Conservation (phyloP, 2,113 vertebrate genomes). For the Leptodactylus fuscus region DNA sequence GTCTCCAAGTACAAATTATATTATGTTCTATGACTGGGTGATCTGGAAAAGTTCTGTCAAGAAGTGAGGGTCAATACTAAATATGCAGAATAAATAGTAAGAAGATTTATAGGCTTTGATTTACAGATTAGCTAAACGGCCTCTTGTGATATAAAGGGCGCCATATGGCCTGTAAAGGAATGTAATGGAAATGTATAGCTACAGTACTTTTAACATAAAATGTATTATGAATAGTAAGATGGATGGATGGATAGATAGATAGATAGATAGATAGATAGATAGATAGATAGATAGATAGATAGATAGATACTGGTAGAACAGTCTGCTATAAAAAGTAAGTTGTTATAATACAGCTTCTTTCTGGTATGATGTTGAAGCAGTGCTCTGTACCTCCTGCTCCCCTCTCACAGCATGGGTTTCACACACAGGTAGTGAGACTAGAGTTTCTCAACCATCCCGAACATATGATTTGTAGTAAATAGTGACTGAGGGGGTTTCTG, state of each 20-base stretch:
- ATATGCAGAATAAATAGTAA: neutral
- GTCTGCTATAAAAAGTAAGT: no score
- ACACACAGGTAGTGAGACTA: no score
- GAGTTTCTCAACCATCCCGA: no score
- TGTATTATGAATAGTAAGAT: no score
- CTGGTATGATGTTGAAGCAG: no score
- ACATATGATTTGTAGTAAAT: no score
- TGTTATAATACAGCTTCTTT: no score
- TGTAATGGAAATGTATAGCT: neutral
- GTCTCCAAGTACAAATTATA: slow-evolving; percentile 79
- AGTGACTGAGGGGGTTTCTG: no score
- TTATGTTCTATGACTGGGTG: slow-evolving; percentile 77
- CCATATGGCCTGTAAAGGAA: neutral
- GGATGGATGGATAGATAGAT: no score
- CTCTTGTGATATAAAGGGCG: neutral
- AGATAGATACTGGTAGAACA: neutral
- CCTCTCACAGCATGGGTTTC: no score
- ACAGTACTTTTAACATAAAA: no score
- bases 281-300: neutral
- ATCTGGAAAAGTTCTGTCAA: slow-evolving; percentile 64
- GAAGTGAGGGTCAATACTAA: slow-evolving; percentile 8
- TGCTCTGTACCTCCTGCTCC: no score
- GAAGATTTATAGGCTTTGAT: neutral
- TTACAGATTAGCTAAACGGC: neutral
- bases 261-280: neutral